Evolutionary conservation across 1,140 invertebrate genomes (phyloP), one percentile per base, ranked within the genome.

Genomic region (Phthorimaea operculella): DNA sequence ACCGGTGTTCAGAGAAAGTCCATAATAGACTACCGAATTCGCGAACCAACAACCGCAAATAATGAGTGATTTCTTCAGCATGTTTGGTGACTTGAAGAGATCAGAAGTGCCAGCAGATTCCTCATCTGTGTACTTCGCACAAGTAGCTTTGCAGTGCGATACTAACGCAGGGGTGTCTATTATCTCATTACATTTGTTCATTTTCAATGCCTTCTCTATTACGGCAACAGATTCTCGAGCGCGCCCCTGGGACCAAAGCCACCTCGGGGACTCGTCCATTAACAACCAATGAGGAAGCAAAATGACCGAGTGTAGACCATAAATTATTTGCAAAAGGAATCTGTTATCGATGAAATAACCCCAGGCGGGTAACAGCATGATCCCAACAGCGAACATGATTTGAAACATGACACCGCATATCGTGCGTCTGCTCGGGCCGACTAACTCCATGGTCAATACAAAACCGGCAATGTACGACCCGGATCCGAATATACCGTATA

Each of bases 21-120:
- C 94, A 64, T 96, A 96, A 75, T 95, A 96, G 0, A 92, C 92
- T 33, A 96, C 87, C 12, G 93, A 92, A 74, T 95, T 95, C 9
- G 93, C 92, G 70, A 96, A 94, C 94, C 94, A 96, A 57, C 91
- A 91, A 21, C 94, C 88, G 64, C 93, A 94, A 14, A 95, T 87
- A 59, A 95, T 94, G 0, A 96, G 66, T 0, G 92, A 92, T 68
- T 93, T 92, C 61, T 87, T 90, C 9, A 94, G 84, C 47, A 96
- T 80, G 66, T 91, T 92, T 1, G 92, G 92, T 0, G 92, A 93
- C 63, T 89, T 91, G 63, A 96, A 91, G 1, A 96, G 79, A 74
- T 94, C 92, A 1, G 78, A 34, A 0, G 92, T 86, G 6, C 89
- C 87, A 6, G 87, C 85, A 2, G 76, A 69, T 16, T 88, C 81